These are phyloP conservation scores for Brachyhypopomus occidentalis DNA, from an alignment of 2,113 vertebrate genomes.

Conservation along the genomic window DNA sequence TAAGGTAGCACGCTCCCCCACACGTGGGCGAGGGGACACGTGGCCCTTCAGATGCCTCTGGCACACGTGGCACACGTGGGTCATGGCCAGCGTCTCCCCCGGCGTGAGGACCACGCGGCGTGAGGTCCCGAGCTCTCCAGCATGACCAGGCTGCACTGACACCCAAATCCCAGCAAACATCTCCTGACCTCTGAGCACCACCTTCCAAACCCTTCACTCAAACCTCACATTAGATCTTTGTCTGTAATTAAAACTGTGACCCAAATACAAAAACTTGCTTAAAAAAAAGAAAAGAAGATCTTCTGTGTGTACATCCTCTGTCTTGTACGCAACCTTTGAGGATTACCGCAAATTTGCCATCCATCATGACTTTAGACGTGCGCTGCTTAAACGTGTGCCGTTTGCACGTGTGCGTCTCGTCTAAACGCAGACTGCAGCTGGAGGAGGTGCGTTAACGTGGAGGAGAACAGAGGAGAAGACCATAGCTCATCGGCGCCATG, in stretches of 20 bases:
- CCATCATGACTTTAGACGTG: slow-evolving; percentile 44
- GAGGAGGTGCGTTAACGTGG: slow-evolving; percentile 21
- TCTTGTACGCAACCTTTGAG: slow-evolving; percentile 38
- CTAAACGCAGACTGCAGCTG: slow-evolving; percentile 28
- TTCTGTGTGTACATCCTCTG: slow-evolving; percentile 22
- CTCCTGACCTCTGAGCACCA: too few relatives aligned
- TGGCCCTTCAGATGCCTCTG: not conserved
- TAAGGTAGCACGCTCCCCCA: not conserved
- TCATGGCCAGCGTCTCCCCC: not conserved
- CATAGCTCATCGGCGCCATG: slow-evolving; percentile 31
- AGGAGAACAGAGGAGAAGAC: slow-evolving; percentile 40
- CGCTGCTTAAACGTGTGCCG: slow-evolving; percentile 26
- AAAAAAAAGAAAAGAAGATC: slow-evolving; percentile 29
- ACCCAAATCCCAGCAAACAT: slow-evolving; percentile 19
- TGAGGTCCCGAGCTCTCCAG: not conserved
- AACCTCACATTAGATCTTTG: slow-evolving; percentile 20
- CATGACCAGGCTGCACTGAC: not conserved
- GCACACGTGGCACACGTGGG: not conserved
- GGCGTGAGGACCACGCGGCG: not conserved
- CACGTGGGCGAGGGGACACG: too few relatives aligned
- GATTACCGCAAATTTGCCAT: slow-evolving; percentile 50
- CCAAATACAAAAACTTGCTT: slow-evolving; percentile 29
- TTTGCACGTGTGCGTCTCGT: slow-evolving; percentile 9
- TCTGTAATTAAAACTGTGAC: slow-evolving; percentile 5
- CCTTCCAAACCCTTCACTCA: not conserved